Conservation (phyloP, 64 coral and sea anemone species). For the Hydrozoanthus tunicans region DNA sequence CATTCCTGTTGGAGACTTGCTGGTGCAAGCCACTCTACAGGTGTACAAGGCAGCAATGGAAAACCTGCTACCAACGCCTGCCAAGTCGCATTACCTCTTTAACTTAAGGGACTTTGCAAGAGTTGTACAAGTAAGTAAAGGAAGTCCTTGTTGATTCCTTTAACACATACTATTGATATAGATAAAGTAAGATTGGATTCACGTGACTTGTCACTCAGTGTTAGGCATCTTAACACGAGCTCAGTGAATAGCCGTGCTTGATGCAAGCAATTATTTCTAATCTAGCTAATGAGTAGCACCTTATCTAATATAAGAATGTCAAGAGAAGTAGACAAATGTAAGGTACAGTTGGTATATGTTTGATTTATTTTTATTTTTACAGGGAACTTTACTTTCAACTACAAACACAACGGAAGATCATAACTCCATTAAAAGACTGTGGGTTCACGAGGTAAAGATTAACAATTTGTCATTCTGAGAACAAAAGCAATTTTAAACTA, state of each 20-base stretch:
- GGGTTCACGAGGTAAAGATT: constrained; percentile 85
- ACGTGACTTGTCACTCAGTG: too few species aligned
- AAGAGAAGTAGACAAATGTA: too few species aligned
- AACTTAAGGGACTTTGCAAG: constrained; percentile 98
- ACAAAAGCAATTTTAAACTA: background rate
- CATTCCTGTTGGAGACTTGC: constrained; percentile 79
- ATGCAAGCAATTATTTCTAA: too few species aligned
- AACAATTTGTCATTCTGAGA: background rate
- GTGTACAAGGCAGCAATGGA: constrained; percentile 94
- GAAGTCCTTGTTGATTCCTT: background rate
- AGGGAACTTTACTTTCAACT: constrained; percentile 93
- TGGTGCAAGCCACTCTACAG: constrained; percentile 79
- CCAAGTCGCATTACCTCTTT: constrained; percentile 98
- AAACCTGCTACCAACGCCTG: constrained; percentile 90
- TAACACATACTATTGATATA: too few species aligned
- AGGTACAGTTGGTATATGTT: background rate
- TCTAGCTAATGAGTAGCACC: background rate
- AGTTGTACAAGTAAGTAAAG: constrained; percentile 80
- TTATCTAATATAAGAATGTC: background rate
- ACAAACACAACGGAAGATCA: constrained; percentile 79
- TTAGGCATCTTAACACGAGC: too few species aligned
- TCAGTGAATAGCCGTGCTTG: too few species aligned
- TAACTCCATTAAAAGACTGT: constrained; percentile 84
- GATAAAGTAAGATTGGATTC: too few species aligned
- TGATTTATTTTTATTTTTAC: background rate